A percentile compares a stretch with the other conserved stretches of the same genome.
phyloP scores from a whole-genome alignment of 2,113 vertebrate genomes.

The Hippocampus mohnikei region DNA sequence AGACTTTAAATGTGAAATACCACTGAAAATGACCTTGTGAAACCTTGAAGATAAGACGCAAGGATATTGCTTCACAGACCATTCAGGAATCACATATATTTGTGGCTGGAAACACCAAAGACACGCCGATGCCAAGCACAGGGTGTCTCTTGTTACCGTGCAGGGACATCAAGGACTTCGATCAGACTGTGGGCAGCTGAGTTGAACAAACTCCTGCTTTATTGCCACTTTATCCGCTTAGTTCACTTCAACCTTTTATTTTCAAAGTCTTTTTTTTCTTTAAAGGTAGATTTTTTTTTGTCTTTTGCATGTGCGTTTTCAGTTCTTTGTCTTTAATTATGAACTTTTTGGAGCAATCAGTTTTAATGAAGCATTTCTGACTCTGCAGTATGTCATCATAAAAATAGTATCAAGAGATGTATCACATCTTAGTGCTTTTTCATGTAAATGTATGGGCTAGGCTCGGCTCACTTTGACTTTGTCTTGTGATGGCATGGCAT shows the following conservation, averaged over 20 bases:
- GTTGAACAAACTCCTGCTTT: conserved; percentile 10
- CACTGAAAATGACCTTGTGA: conserved; percentile 30
- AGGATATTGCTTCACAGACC: conserved; percentile 23
- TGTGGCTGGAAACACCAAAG: conserved; percentile 41
- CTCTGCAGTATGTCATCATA: neutral
- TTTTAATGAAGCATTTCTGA: neutral
- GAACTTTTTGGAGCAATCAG: neutral
- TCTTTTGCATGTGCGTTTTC: too few species aligned
- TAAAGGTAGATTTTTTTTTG: neutral
- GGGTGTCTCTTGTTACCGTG: conserved; percentile 10
- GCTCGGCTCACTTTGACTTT: neutral
- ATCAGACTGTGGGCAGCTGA: conserved; percentile 15
- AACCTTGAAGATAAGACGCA: conserved; percentile 48
- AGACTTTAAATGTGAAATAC: conserved; percentile 28
- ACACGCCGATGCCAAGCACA: conserved; percentile 32
- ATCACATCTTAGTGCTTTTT: neutral
- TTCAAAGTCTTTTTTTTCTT: neutral
- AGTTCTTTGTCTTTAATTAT: too few species aligned
- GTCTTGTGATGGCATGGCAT: too few species aligned
- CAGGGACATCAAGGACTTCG: conserved; percentile 29
- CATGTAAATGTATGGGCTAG: neutral
- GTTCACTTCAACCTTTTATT: neutral
- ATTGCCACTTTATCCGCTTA: neutral
- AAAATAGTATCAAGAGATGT: neutral
- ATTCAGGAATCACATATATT: conserved; percentile 42